These are phyloP conservation scores for Equus quagga DNA, from an alignment of 2,113 vertebrate genomes.

Conservation along the genomic window DNA sequence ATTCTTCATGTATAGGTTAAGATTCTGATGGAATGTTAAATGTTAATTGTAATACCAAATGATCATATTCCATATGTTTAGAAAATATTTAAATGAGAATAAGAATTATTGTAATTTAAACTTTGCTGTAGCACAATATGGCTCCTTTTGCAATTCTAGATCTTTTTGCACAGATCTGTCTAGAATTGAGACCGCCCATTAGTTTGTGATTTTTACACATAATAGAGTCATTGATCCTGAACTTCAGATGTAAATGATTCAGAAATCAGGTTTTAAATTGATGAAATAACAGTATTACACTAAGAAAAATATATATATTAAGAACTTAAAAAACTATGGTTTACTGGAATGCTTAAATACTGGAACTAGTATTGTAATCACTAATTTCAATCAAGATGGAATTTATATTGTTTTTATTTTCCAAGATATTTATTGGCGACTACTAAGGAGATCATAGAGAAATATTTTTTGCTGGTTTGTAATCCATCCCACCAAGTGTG, in stretches of 20 bases:
- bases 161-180: neutral
- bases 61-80: neutral
- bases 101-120: neutral
- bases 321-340: neutral
- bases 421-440: neutral
- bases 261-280: neutral
- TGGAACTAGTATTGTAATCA: neutral
- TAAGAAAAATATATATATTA: neutral
- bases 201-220: neutral
- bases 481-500: neutral
- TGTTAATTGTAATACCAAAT: neutral
- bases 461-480: neutral
- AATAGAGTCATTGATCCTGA: neutral
- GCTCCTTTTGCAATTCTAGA: neutral
- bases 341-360: neutral
- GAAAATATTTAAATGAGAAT: neutral
- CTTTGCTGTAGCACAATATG: neutral
- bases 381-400: neutral
- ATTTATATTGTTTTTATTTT: neutral
- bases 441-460: neutral
- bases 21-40: neutral
- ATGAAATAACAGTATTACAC: neutral
- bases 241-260: neutral
- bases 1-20: neutral
- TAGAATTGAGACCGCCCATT: neutral